phyloP scores from a whole-genome alignment of 2,797 vertebrate genomes.

The Valencia hispanica region DNA sequence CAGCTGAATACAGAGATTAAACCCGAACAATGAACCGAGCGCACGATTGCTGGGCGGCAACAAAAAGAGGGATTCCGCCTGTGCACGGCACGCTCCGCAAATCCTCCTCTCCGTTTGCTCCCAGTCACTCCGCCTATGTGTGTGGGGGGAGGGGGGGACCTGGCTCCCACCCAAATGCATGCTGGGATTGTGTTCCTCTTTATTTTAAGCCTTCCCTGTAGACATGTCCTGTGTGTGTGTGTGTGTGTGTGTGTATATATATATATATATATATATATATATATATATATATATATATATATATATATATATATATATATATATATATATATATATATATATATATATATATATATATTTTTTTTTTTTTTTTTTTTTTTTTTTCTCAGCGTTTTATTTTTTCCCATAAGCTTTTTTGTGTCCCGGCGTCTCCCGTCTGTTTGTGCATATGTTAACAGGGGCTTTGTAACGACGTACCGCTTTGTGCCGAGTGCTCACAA shows the following conservation, averaged over 20 bases:
- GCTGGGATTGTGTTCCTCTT: conserved; percentile 84
- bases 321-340: no score
- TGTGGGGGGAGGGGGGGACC: conserved; percentile 37
- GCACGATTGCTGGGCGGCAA: conserved; percentile 54
- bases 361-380: conserved; percentile 39
- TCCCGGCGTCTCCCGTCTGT: conserved; percentile 52
- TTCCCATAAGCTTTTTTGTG: no score
- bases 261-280: no score
- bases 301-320: no score
- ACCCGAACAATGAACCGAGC: conserved; percentile 52
- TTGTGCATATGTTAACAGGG: conserved; percentile 30
- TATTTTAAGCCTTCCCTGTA: conserved; percentile 88
- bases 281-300: no score
- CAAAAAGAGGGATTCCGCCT: conserved; percentile 55
- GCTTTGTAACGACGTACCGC: conserved; percentile 43
- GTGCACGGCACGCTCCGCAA: conserved; percentile 59
- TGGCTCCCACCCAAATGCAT: conserved; percentile 80
- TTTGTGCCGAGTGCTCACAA: conserved; percentile 37
- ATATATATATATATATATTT: no score
- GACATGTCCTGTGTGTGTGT: conserved; percentile 87
- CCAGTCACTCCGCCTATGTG: conserved; percentile 61
- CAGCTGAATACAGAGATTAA: conserved; percentile 59
- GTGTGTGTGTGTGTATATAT: no score
- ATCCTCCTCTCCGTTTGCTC: conserved; percentile 68
- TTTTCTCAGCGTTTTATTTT: conserved; percentile 50